Percentiles rank a stretch among this genome's conserved stretches.
Conservation (phyloP, 2,888 invertebrate genomes). For the Calameuta filiformis region DNA sequence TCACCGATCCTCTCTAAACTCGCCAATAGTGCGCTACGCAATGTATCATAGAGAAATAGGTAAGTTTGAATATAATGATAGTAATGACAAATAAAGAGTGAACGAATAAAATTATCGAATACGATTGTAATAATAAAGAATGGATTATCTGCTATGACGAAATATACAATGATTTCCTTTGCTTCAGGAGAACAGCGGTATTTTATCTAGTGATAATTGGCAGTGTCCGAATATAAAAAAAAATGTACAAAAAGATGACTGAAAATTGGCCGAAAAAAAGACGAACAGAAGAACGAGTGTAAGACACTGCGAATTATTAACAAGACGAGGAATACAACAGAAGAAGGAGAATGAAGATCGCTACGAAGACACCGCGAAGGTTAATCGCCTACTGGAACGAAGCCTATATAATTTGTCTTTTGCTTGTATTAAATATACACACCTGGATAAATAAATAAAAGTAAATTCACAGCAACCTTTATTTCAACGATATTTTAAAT, state of each 20-base stretch:
- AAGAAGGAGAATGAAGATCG: background rate
- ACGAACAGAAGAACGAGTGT: background rate
- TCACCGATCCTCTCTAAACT: background rate
- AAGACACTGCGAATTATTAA: background rate
- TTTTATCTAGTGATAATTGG: background rate
- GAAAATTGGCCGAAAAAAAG: background rate
- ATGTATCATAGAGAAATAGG: background rate
- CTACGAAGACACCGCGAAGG: background rate
- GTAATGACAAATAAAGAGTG: background rate
- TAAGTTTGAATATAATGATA: background rate
- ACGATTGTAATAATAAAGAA: background rate
- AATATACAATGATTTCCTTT: background rate
- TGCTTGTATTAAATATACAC: background rate
- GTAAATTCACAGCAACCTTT: constrained; percentile 6
- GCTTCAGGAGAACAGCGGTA: background rate
- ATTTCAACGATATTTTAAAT: background rate
- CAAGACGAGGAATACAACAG: background rate
- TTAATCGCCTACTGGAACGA: background rate
- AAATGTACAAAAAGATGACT: background rate
- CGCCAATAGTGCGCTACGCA: background rate
- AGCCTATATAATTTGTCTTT: background rate
- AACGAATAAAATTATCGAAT: background rate
- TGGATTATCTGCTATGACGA: background rate
- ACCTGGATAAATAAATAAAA: constrained; percentile 17
- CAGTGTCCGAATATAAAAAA: background rate